Percentiles rank a stretch among this genome's conserved stretches.
These are phyloP conservation scores for Leptogaster cylindrica DNA, from an alignment of 2,888 invertebrate genomes.

Conservation along the genomic window DNA sequence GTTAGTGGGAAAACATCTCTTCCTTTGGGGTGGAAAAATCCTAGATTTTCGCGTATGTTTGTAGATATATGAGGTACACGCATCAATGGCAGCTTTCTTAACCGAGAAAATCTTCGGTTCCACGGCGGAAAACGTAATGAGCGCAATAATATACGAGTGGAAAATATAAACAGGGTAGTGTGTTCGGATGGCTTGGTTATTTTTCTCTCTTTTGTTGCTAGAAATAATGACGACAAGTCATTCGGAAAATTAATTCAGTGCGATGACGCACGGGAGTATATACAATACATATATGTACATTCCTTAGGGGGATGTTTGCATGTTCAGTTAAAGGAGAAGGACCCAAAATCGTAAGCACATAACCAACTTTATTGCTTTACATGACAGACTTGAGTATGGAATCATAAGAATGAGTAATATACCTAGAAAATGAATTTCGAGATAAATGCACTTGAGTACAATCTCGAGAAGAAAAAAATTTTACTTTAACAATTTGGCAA, in stretches of 20 bases:
- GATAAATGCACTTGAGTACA: constrained; percentile 15
- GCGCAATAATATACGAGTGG: constrained; percentile 10
- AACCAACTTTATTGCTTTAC: neutral
- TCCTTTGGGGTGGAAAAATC: neutral
- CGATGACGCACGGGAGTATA: too few relatives aligned
- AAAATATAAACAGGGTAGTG: neutral
- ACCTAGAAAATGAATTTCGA: neutral
- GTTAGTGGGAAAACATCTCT: constrained; percentile 13
- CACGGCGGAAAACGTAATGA: constrained; percentile 13
- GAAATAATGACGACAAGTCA: constrained; percentile 26
- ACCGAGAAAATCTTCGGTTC: neutral
- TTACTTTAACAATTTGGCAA: too few relatives aligned
- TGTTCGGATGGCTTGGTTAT: neutral
- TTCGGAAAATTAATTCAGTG: constrained; percentile 36
- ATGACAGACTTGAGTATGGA: neutral
- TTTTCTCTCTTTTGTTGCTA: neutral
- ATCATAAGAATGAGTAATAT: constrained; percentile 12
- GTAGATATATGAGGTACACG: neutral
- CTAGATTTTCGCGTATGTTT: neutral
- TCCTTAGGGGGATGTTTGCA: neutral
- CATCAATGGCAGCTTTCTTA: constrained; percentile 13
- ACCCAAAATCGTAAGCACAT: constrained; percentile 2
- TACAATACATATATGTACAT: neutral
- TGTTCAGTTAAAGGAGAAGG: neutral
- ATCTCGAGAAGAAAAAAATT: too few relatives aligned